Evolutionary conservation across 2,113 vertebrate genomes (phyloP), one percentile per base, ranked within the genome.

Genomic region (Syngnathus scovelli): DNA sequence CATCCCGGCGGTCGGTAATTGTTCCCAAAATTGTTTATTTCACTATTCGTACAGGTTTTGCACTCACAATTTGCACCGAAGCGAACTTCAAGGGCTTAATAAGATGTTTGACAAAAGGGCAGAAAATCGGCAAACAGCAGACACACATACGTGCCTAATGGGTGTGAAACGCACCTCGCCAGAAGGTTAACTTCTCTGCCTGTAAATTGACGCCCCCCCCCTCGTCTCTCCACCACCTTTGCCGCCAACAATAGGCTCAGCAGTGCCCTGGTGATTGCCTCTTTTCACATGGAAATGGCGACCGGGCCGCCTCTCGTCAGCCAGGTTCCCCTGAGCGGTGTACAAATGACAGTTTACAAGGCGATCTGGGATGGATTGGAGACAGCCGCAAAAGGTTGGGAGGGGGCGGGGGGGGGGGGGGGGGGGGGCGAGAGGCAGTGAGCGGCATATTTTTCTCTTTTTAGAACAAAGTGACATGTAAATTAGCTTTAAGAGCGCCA

Each of bases 271-370:
- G 92, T 96, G 95, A 98, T 98, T 97, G 94, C 94, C 91, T 95
- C 96, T 92, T 98, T 98, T 98, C 96, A 96, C 93, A 98, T 98
- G 96, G 94, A 95, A 98, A 98, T 98, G 91, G 89, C 79, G 85
- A 93, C 90, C 92, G 93, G 85, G 93, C 90, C 92, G 93, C 92
- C 93, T 92, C 94, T 94, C 94, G 89, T 93, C 92, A 94, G 93
- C 93, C 93, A 93, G 93, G 92, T 93, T 93, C 85, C 94, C 93
- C 94, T 93, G 92, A 94, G 93, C 90, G 89, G 92, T 92, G 92
- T 92, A 94, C 94, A 98, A 97, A 97, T 98, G 98, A 96, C 94
- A 94, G 94, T 98, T 98, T 97, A 96, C 94, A 94, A 95, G 95
- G 92, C 93, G 61, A 62, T 43, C 61, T 41, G 61, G 41, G 61